Conservation (phyloP, 2,797 vertebrate species). For the Galagoides demidoff region DNA sequence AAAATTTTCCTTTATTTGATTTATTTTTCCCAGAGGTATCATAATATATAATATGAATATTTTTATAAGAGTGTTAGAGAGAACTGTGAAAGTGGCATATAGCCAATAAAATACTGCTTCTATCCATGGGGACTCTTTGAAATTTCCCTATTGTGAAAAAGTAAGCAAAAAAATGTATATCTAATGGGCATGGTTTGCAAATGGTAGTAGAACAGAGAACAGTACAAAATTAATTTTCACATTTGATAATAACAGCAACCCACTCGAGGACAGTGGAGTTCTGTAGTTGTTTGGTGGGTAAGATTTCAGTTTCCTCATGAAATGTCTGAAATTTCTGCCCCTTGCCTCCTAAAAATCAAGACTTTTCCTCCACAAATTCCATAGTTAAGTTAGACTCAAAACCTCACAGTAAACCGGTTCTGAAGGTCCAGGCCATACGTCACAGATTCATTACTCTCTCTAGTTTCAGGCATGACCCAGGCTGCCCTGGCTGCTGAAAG, state of each 20-base stretch:
- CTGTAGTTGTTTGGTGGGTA: neutral
- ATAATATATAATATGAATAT: slow-evolving; percentile 35
- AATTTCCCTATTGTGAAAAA: slow-evolving; percentile 19
- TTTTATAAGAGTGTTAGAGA: slow-evolving; percentile 52
- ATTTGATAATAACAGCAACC: neutral
- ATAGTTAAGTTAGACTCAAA: neutral
- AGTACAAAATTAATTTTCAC: neutral
- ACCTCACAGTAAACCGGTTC: neutral
- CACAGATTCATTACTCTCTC: neutral
- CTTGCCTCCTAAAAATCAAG: neutral
- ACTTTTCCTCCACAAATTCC: neutral
- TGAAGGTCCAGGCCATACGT: neutral
- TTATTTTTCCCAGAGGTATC: slow-evolving; percentile 41
- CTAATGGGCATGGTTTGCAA: neutral
- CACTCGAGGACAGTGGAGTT: neutral
- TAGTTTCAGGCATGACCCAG: neutral
- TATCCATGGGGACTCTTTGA: slow-evolving; percentile 1
- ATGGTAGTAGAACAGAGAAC: neutral
- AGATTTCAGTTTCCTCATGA: neutral
- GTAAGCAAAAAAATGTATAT: slow-evolving; percentile 20
- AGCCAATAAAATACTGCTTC: slow-evolving; percentile 50
- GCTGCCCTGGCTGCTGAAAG: neutral
- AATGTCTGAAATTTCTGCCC: neutral
- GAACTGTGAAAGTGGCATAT: slow-evolving; percentile 32
- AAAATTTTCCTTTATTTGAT: slow-evolving; percentile 44